Base-by-base conservation (phyloP, 2,888 invertebrate species). In the Lissocephala sabroskyi region DNA sequence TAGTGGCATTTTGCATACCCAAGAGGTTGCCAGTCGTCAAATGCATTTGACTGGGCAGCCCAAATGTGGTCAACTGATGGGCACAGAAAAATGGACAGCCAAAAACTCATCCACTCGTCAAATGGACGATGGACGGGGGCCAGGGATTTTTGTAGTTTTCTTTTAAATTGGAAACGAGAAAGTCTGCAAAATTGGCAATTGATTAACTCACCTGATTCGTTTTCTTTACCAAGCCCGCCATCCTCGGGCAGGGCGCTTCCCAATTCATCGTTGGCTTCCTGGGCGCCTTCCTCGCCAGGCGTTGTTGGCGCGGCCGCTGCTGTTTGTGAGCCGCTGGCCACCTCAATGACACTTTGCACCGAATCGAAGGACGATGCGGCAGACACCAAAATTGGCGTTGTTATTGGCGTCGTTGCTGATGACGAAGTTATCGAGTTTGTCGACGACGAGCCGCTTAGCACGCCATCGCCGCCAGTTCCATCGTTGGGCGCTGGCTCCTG, bases 361-460 rank as follows among this genome's bases (percentile, higher is more conserved):
- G 79, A 77, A 62, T 82, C 82, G 17, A 67, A 55, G 35, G 82
- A 82, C 45, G 82, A 79, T 50, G 77, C 79, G 45, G 71, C 75
- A 45, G 80, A 79, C 56, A 80, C 56, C 63, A 79, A 52, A 62
- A 63, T 63, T 61, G 79, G 63, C 45, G 73, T 68, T 55, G 67
- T 59, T 62, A 71, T 62, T 46, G 79, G 65, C 44, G 67, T 58
- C 11, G 48, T 17, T n/a, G 42, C 43, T 35, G 56, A 13, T 19
- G 52, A 45, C 23, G 35, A 47, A 57, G 56, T 49, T 58, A 64
- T 49, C 48, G 53, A 44, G 52, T 52, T 47, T 70, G 62, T 52
- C 18, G 33, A 35, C 9, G 65, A 70, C 45, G 68, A 64, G 37
- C 56, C 45, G 49, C 68, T 68, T 28, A 59, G 49, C 23, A 48